These are phyloP conservation scores for Dynastes maya DNA, from an alignment of 2,888 invertebrate genomes.

Conservation along the genomic window DNA sequence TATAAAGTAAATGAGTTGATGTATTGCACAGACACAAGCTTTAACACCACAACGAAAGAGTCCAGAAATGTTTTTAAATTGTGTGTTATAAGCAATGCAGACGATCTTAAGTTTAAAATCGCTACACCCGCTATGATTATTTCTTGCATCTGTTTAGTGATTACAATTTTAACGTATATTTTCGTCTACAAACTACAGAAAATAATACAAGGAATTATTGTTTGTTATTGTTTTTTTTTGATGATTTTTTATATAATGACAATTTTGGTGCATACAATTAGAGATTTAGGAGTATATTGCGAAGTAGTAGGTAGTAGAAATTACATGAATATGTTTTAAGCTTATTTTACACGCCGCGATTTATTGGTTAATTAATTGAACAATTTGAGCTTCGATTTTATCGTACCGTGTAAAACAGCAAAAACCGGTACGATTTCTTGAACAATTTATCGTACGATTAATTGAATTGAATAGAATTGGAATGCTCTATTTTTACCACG, in stretches of 20 bases:
- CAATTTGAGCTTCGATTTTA: no score
- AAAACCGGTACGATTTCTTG: no score
- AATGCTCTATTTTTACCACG: no score
- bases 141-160: conserved; percentile 38
- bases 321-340: neutral
- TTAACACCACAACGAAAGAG: neutral
- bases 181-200: conserved; percentile 45
- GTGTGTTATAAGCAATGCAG: conserved; percentile 25
- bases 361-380: no score
- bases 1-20: conserved; percentile 43
- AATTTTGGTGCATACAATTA: conserved; percentile 7
- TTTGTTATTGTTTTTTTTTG: conserved; percentile 43
- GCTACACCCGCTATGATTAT: conserved; percentile 12
- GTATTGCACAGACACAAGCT: conserved; percentile 46
- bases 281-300: conserved; percentile 30
- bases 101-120: conserved; percentile 34
- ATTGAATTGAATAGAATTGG: no score
- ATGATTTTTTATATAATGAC: conserved; percentile 26
- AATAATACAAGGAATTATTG: conserved; percentile 38
- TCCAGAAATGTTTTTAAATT: conserved; percentile 13
- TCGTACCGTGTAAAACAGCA: no score
- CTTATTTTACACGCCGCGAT: no score
- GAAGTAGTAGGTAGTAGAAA: conserved; percentile 26
- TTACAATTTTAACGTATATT: conserved; percentile 36
- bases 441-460: no score